phyloP scores from a whole-genome alignment of 2,888 invertebrate species.

The Merodon equestris region DNA sequence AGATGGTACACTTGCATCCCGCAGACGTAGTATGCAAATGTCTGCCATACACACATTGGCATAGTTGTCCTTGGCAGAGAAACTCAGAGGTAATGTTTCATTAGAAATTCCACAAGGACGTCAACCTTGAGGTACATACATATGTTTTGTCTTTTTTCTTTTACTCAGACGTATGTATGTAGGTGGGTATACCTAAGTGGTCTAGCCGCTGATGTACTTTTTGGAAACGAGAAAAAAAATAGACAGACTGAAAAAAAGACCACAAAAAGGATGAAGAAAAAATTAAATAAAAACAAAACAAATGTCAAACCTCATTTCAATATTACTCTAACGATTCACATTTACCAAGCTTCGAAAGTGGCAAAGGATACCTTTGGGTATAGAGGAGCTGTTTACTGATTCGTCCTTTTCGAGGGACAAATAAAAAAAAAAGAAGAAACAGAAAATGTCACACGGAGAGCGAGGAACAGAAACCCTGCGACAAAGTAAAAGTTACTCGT shows the following conservation, averaged over 20 bases:
- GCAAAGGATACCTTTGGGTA: background rate
- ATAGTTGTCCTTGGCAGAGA: conserved; percentile 30
- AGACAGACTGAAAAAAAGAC: no score
- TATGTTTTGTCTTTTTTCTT: background rate
- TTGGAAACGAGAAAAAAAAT: no score
- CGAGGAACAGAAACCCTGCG: background rate
- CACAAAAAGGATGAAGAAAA: no score
- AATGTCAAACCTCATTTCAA: conserved; percentile 44
- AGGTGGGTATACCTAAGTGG: no score
- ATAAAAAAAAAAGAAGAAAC: no score
- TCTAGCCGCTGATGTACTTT: no score
- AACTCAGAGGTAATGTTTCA: conserved; percentile 26
- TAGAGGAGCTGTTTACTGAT: conserved; percentile 3
- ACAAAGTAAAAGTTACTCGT: conserved; percentile 35
- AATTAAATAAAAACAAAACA: background rate
- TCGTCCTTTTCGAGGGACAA: conserved; percentile 1
- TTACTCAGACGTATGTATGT: no score
- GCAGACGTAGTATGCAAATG: no score
- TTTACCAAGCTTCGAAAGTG: conserved; percentile 6
- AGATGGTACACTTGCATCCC: no score
- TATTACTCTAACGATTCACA: conserved; percentile 33
- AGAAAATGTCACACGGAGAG: no score
- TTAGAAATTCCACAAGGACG: conserved; percentile 20
- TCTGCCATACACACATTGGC: background rate
- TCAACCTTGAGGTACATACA: conserved; percentile 14